Percentiles rank a stretch among this genome's conserved stretches.
These are phyloP conservation scores for Isoperla grammatica DNA, from an alignment of 2,888 invertebrate genomes.

Conservation along the genomic window DNA sequence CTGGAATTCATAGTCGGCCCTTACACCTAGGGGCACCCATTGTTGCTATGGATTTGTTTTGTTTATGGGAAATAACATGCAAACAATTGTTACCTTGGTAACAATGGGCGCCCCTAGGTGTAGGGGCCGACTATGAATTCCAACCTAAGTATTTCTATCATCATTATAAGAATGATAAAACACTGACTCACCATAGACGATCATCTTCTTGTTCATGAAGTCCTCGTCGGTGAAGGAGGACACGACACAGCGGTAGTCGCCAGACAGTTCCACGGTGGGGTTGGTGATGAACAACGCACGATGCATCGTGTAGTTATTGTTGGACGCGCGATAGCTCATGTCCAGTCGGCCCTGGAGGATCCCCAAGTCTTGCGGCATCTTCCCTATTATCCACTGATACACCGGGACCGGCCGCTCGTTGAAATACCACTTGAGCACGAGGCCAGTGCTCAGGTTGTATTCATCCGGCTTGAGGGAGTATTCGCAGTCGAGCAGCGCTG, in stretches of 20 bases:
- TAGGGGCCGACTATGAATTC: too few relatives aligned
- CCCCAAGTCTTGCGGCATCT: slow-evolving; percentile 60
- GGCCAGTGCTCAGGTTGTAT: slow-evolving; percentile 47
- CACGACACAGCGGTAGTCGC: slow-evolving; percentile 67
- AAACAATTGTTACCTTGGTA: too few relatives aligned
- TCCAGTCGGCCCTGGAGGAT: slow-evolving; percentile 53
- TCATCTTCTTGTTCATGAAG: slow-evolving; percentile 56
- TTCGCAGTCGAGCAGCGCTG: slow-evolving; percentile 65
- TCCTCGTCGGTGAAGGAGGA: slow-evolving; percentile 64
- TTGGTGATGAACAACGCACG: slow-evolving; percentile 62
- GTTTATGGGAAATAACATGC: too few relatives aligned
- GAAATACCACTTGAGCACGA: slow-evolving; percentile 73
- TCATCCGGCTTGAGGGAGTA: slow-evolving; percentile 56
- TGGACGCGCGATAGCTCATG: slow-evolving; percentile 57
- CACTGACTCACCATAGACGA: slow-evolving; percentile 56
- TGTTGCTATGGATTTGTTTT: too few relatives aligned
- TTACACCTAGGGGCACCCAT: too few relatives aligned
- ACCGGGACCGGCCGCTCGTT: slow-evolving; percentile 59
- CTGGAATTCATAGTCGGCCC: too few relatives aligned
- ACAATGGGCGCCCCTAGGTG: too few relatives aligned
- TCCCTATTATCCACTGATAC: slow-evolving; percentile 74
- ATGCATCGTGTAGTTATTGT: slow-evolving; percentile 61
- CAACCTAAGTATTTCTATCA: too few relatives aligned
- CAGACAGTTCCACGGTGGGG: slow-evolving; percentile 63
- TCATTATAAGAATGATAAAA: not conserved